Evolutionary conservation across 2,113 vertebrate genomes (phyloP).

Genomic region (Taxidea taxus): DNA sequence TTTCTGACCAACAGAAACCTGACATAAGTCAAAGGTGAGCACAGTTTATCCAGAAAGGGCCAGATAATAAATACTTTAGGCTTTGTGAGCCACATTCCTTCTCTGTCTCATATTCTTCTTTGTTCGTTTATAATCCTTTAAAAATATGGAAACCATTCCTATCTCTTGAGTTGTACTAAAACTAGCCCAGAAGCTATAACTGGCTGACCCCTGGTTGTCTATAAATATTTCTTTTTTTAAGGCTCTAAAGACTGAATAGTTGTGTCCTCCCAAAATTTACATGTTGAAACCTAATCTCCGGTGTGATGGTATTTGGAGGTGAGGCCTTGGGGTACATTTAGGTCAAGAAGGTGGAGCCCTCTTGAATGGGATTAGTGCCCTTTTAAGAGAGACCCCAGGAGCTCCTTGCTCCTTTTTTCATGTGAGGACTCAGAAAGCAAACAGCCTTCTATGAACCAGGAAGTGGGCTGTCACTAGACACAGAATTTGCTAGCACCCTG

Average conservation of each 20-base stretch:
- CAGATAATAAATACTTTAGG: background rate
- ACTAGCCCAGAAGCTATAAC: background rate
- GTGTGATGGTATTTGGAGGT: background rate
- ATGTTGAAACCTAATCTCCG: background rate
- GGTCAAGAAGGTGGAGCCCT: background rate
- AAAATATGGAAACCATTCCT: background rate
- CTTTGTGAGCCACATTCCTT: background rate
- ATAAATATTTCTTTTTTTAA: background rate
- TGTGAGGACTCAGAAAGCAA: background rate
- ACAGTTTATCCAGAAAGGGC: background rate
- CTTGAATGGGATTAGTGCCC: background rate
- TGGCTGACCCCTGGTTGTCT: background rate
- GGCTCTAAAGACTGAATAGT: background rate
- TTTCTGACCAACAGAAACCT: background rate
- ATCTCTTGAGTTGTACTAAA: background rate
- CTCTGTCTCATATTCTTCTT: background rate
- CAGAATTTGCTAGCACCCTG: background rate
- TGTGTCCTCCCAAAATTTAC: background rate
- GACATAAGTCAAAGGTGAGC: background rate
- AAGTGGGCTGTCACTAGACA: background rate
- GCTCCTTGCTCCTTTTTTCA: background rate
- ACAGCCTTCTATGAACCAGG: background rate
- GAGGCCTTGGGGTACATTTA: background rate
- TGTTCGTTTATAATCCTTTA: background rate
- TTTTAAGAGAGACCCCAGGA: background rate